Conservation (phyloP, 23 tunicate species). For the Aplidium turbinatum region DNA sequence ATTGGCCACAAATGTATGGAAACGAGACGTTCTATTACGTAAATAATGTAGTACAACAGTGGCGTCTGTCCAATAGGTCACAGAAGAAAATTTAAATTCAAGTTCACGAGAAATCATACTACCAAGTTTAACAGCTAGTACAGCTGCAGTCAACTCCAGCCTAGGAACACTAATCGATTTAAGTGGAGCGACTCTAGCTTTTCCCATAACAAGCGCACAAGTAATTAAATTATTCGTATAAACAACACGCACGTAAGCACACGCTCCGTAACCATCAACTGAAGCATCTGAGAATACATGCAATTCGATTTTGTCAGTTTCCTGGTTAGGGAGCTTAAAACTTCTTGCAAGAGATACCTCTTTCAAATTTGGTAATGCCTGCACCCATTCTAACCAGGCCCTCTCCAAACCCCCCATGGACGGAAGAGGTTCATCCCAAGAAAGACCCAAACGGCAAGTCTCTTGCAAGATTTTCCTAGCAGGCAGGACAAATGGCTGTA, state of each 20-base stretch:
- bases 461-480: no score
- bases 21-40: neutral
- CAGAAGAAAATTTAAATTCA: neutral
- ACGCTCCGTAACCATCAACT: constrained; percentile 20
- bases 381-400: no score
- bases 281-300: constrained; percentile 44
- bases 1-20: constrained; percentile 17
- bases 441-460: no score
- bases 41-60: constrained; percentile 12
- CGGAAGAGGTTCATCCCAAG: no score
- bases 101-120: neutral
- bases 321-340: no score
- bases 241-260: constrained; percentile 17
- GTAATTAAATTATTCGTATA: neutral
- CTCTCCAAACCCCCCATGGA: no score
- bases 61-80: constrained; percentile 14
- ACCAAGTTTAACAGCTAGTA: constrained; percentile 1
- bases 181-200: constrained; percentile 36
- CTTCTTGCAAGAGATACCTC: no score
- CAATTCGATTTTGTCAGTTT: neutral
- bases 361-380: no score
- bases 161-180: constrained; percentile 20
- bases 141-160: constrained; percentile 22
- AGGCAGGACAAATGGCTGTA: no score
- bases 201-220: constrained; percentile 32